A percentile compares a stretch with the other conserved stretches of the same genome.
Conservation (phyloP, 2,888 invertebrate genomes). For the Drosophila silvestris region DNA sequence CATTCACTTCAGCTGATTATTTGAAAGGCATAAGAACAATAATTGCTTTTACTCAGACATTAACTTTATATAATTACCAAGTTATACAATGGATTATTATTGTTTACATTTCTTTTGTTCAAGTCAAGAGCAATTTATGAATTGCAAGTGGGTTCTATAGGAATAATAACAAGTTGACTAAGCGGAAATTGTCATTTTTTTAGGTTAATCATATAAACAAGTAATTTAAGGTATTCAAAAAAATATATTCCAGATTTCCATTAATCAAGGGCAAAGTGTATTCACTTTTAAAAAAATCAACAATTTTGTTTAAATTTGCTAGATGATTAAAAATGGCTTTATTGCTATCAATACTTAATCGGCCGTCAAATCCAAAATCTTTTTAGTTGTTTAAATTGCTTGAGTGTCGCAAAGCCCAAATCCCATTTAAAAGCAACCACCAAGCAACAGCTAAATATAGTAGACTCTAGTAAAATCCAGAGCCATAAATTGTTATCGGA, state of each 20-base stretch:
- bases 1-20: neutral
- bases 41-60: neutral
- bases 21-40: neutral
- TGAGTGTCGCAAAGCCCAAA: neutral
- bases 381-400: neutral
- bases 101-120: neutral
- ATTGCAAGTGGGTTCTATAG: neutral
- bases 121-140: neutral
- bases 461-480: neutral
- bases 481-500: constrained; percentile 16
- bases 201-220: neutral
- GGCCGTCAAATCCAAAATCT: no score
- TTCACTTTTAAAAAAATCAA: no score
- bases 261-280: no score
- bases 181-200: neutral
- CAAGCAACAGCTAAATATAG: neutral
- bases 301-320: neutral
- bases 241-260: neutral
- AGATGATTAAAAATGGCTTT: neutral
- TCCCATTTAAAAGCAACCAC: neutral
- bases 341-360: neutral
- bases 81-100: neutral
- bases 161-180: neutral
- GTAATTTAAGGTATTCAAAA: neutral
- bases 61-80: neutral